Evolutionary conservation across 2,888 invertebrate genomes (phyloP).

Genomic region (Pristionchus entomophagus): DNA sequence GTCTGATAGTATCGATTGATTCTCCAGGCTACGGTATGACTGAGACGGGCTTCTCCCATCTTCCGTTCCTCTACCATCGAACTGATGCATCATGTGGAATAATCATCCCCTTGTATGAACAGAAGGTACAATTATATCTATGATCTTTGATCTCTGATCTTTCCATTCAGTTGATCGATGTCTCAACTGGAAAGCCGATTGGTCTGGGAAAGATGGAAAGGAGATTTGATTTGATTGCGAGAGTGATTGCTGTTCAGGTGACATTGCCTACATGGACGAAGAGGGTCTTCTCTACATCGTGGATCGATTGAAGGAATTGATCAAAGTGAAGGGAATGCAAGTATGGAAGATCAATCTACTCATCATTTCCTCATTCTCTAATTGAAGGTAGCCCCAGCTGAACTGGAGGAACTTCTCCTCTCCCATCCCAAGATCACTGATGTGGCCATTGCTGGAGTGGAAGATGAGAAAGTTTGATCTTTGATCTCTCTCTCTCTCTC

Average conservation of each 20-base stretch:
- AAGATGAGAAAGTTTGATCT: conserved; percentile 78
- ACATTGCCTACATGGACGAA: conserved; percentile 67
- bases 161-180: conserved; percentile 73
- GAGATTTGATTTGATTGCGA: background rate
- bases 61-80: conserved; percentile 76
- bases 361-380: background rate
- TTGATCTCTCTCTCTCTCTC: background rate
- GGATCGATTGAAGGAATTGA: conserved; percentile 73
- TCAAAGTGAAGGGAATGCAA: conserved; percentile 73
- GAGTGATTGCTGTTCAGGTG: conserved; percentile 50
- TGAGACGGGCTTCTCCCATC: conserved; percentile 83
- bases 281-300: conserved; percentile 67
- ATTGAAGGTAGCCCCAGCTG: conserved; percentile 86
- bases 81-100: conserved; percentile 83
- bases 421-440: conserved; percentile 85
- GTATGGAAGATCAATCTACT: conserved; percentile 49
- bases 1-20: background rate
- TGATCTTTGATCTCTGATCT: background rate
- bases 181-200: conserved; percentile 80
- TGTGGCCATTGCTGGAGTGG: conserved; percentile 87
- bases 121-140: conserved; percentile 78
- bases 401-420: conserved; percentile 87
- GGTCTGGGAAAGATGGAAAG: conserved; percentile 80
- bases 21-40: conserved; percentile 84
- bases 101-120: conserved; percentile 81